Conservation (phyloP, 2,797 vertebrate genomes). For the Sciaenops ocellatus region DNA sequence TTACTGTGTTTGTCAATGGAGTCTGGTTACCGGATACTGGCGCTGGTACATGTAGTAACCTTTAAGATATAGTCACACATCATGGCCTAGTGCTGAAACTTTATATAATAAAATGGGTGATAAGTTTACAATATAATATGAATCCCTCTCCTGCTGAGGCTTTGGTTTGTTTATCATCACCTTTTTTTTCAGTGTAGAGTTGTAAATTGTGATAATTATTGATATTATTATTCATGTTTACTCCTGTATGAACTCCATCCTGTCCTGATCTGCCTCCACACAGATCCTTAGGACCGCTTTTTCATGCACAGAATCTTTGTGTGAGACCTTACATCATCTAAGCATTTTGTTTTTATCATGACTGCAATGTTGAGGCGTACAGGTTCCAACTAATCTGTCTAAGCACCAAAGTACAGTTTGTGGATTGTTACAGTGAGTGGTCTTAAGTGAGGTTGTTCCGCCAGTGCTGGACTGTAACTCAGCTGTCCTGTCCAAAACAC, state of each 20-base stretch:
- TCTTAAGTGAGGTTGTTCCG: constrained; percentile 13
- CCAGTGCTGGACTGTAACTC: constrained; percentile 18
- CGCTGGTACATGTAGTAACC: too few species aligned
- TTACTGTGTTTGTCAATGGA: too few species aligned
- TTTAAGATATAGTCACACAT: too few species aligned
- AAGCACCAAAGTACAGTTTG: constrained; percentile 12
- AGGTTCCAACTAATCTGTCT: background rate
- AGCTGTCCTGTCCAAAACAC: constrained; percentile 21
- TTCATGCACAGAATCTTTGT: background rate
- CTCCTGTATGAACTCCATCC: background rate
- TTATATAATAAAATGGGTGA: background rate
- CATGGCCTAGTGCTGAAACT: too few species aligned
- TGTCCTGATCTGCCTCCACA: background rate
- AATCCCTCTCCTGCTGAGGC: background rate
- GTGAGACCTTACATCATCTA: background rate
- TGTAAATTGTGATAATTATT: background rate
- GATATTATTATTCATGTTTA: background rate
- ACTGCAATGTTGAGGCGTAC: background rate
- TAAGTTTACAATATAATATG: background rate
- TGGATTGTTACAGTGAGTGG: constrained; percentile 23
- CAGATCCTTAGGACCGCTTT: background rate
- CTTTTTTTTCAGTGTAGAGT: background rate
- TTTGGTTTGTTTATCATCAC: background rate
- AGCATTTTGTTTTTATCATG: background rate
- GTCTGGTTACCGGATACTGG: too few species aligned